phyloP scores from a whole-genome alignment of 2,888 invertebrate genomes.

The Cheilosia pagana region DNA sequence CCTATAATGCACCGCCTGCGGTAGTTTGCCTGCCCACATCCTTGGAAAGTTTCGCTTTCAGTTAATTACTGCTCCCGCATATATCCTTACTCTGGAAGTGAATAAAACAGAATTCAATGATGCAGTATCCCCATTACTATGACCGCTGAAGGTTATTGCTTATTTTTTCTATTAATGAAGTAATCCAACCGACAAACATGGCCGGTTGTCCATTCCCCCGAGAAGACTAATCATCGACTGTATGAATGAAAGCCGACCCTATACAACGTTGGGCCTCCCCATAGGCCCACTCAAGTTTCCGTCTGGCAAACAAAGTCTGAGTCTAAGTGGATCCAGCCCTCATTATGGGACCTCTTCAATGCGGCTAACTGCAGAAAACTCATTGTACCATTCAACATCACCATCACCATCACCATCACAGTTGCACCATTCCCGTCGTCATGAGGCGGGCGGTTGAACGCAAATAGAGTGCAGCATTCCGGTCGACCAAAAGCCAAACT shows the following conservation, averaged over 20 bases:
- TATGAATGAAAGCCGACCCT: constrained; percentile 32
- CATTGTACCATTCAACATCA: constrained; percentile 65
- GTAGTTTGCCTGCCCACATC: neutral
- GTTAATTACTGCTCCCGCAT: constrained; percentile 41
- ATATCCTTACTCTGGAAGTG: constrained; percentile 2
- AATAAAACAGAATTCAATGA: constrained; percentile 40
- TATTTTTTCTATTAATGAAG: constrained; percentile 68
- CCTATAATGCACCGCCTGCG: too few species aligned
- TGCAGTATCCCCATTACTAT: constrained; percentile 44
- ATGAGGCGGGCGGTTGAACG: constrained; percentile 56
- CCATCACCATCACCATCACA: constrained; percentile 1
- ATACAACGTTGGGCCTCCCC: constrained; percentile 27
- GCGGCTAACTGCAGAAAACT: constrained; percentile 73
- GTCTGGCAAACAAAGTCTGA: constrained; percentile 74
- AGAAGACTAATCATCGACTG: constrained; percentile 67
- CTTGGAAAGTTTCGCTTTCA: constrained; percentile 30
- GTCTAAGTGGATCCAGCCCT: constrained; percentile 71
- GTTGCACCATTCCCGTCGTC: neutral
- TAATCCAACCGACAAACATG: constrained; percentile 70
- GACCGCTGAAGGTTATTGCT: constrained; percentile 58
- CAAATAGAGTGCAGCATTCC: constrained; percentile 63
- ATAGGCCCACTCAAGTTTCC: constrained; percentile 71
- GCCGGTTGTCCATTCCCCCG: constrained; percentile 42
- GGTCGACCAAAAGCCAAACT: constrained; percentile 72
- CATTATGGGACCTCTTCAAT: constrained; percentile 75